These are phyloP conservation scores for Epinephelus awoara DNA, from an alignment of 2,797 vertebrate genomes.

Conservation along the genomic window DNA sequence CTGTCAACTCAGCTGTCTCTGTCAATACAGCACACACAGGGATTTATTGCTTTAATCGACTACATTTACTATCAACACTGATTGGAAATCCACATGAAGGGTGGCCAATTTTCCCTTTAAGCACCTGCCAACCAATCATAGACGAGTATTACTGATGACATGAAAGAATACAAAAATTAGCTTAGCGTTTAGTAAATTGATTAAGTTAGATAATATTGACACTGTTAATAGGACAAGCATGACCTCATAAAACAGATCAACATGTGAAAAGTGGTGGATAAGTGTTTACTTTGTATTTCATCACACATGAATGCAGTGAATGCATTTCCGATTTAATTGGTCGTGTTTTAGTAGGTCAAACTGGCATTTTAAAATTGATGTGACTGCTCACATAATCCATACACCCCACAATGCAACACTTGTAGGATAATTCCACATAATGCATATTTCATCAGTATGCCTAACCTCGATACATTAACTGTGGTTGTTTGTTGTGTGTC, in stretches of 20 bases:
- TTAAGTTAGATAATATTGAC: not conserved
- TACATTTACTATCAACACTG: too few species aligned
- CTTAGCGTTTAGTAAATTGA: not conserved
- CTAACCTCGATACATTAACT: conserved; percentile 61
- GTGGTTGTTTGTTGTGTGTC: conserved; percentile 67
- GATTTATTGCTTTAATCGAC: too few species aligned
- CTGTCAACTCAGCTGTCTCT: not conserved
- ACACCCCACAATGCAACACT: conserved; percentile 39
- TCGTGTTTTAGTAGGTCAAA: conserved; percentile 37
- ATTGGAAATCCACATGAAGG: too few species aligned
- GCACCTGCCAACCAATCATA: not conserved
- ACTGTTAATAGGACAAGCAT: not conserved
- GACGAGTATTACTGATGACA: not conserved
- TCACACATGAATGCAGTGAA: conserved; percentile 17
- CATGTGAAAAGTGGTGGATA: not conserved
- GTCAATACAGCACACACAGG: too few species aligned
- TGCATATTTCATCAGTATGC: conserved; percentile 69
- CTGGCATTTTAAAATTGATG: conserved; percentile 32
- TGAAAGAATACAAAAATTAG: not conserved
- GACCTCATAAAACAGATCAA: conserved; percentile 5
- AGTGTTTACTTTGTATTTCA: conserved; percentile 26
- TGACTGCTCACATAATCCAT: conserved; percentile 19
- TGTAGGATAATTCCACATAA: conserved; percentile 49
- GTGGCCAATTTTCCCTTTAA: too few species aligned
- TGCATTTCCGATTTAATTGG: conserved; percentile 36